Conservation (phyloP, 2,113 vertebrate species). For the Corvus hawaiiensis region DNA sequence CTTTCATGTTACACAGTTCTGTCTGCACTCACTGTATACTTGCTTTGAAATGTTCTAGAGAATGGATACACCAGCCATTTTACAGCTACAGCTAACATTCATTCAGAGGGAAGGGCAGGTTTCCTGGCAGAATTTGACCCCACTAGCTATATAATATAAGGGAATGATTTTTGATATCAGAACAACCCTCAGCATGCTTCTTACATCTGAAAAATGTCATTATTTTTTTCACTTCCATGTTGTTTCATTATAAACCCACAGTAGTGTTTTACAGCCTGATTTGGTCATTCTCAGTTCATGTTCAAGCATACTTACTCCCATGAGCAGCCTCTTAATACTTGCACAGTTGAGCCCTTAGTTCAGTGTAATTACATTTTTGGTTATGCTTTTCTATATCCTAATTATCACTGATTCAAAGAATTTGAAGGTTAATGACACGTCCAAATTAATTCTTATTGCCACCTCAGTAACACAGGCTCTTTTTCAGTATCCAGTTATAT, state of each 20-base stretch:
- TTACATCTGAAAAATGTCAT: background rate
- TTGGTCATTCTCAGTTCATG: background rate
- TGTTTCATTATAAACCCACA: background rate
- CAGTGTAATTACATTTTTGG: slow-evolving; percentile 10
- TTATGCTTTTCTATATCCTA: slow-evolving; percentile 41
- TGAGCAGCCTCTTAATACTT: background rate
- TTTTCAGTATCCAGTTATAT: background rate
- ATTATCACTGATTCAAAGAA: slow-evolving; percentile 43
- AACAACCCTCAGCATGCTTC: background rate
- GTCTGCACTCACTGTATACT: background rate
- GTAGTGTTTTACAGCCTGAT: background rate
- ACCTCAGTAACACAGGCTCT: background rate
- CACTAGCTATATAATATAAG: background rate
- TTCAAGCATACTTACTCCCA: background rate
- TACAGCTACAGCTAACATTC: background rate
- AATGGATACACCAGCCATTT: background rate
- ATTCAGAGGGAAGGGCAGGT: background rate
- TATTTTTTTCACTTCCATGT: background rate
- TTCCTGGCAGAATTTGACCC: background rate
- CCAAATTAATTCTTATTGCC: slow-evolving; percentile 46
- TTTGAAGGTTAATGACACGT: slow-evolving; percentile 32
- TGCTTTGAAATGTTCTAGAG: background rate
- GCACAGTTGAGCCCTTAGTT: background rate
- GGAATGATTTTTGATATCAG: background rate
- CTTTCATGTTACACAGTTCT: background rate